These are phyloP conservation scores for Pseudorhiza aurosa DNA, from an alignment of 30 jellyfish, hydroid and myxozoan genomes.

Conservation along the genomic window DNA sequence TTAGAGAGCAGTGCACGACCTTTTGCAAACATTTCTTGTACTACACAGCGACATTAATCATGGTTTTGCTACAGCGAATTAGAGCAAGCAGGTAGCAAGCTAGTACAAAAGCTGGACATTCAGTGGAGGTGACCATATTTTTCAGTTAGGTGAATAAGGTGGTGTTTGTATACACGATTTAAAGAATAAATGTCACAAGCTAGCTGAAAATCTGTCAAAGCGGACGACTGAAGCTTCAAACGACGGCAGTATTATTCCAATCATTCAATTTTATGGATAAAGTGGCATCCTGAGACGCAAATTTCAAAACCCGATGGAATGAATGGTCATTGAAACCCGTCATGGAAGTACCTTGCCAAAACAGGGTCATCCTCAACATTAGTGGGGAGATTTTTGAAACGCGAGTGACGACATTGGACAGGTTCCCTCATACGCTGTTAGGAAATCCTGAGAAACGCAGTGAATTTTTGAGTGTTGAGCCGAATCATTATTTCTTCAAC, in stretches of 20 bases:
- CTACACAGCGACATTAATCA: not conserved
- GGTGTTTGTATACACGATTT: not conserved
- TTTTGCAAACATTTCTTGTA: not conserved
- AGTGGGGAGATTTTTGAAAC: constrained; percentile 95
- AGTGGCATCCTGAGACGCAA: no score
- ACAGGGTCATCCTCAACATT: constrained; percentile 64
- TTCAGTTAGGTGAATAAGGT: not conserved
- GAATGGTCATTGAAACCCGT: no score
- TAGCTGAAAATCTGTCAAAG: not conserved
- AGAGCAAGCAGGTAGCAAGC: not conserved
- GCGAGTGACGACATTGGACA: constrained; percentile 75
- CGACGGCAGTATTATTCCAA: no score
- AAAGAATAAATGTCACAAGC: not conserved
- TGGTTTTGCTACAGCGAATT: not conserved
- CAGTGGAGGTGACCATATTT: not conserved
- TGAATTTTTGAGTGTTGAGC: not conserved
- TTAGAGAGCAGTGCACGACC: no score
- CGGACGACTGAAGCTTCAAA: not conserved
- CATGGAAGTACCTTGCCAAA: not conserved
- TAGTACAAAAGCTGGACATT: not conserved
- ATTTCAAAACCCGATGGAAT: no score
- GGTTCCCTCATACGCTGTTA: constrained; percentile 88
- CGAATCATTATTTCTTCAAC: constrained; percentile 76
- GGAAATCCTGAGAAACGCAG: constrained; percentile 72
- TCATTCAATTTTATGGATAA: no score